Evolutionary conservation across 2,113 vertebrate species (phyloP), one percentile per base, ranked within the genome.

Genomic region (Eonycteris spelaea): DNA sequence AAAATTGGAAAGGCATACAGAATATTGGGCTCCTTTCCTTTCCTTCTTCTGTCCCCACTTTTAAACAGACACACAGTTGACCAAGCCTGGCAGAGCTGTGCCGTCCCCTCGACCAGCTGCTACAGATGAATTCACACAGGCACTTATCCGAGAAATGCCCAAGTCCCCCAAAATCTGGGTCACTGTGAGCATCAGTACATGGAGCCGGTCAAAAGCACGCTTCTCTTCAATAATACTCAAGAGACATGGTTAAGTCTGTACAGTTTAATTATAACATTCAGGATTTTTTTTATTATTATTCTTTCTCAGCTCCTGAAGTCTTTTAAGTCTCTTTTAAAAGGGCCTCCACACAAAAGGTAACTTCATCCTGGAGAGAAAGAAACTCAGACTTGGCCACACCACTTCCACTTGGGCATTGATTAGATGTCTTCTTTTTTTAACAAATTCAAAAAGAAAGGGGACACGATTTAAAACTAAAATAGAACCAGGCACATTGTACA

Each of bases 391-490:
- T 98, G 97, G 97, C 96, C 98, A 98, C 91, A 93, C 94, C 96
- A 98, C 97, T 98, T 98, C 96, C 98, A 97, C 98, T 97, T 24
- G 98, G 96, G 97, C 98, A 98, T 98, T 98, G 98, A 98, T 99
- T 98, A 98, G 96, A 97, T 96, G 93, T 98, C 98, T 97, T 63
- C 95, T 98, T 78, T 97, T 51, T 96, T 97, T 61, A 97, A 97
- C 97, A 98, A 98, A 98, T 98, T 97, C 98, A 98, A 98, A 98
- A 98, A 98, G 93, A 97, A 98, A 98, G 98, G 97, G 98, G 97
- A 98, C 98, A 98, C 88, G 98, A 98, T 98, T 98, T 98, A 98
- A 98, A 98, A 98, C 98, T 98, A 98, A 98, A 99, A 98, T 98
- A 99, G 98, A 99, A 98, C 38, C 95, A 98, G 98, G 97, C 96